phyloP scores from a whole-genome alignment of 2,113 vertebrate genomes.

The Cephalopterus ornatus region DNA sequence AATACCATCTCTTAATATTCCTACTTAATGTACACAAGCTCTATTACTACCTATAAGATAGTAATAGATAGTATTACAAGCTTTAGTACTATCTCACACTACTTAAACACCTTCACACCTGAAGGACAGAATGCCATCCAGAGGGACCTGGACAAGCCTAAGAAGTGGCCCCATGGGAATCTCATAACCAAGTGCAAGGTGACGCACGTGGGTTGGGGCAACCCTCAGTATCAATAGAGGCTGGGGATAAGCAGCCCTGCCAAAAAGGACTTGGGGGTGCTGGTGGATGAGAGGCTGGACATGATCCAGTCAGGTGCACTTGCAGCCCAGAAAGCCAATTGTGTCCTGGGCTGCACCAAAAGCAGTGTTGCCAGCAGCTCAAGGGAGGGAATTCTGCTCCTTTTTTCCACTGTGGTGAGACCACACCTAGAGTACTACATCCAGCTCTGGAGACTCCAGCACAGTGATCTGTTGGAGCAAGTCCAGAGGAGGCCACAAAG shows the following conservation, averaged over 20 bases:
- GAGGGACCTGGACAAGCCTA: neutral
- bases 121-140: neutral
- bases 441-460: neutral
- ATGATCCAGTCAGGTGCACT: neutral
- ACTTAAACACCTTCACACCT: neutral
- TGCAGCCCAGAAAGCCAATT: neutral
- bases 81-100: neutral
- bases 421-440: neutral
- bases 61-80: neutral
- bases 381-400: neutral
- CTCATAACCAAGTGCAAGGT: neutral
- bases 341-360: neutral
- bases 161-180: rapidly evolving
- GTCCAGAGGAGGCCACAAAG: neutral
- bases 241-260: neutral
- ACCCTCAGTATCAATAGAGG: neutral
- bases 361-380: neutral
- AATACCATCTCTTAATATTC: slow-evolving; percentile 13
- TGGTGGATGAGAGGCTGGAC: neutral
- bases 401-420: neutral
- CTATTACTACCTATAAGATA: neutral
- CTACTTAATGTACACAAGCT: neutral
- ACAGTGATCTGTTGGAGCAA: neutral
- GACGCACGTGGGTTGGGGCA: neutral
- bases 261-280: neutral